Conservation (phyloP, 1,140 invertebrate genomes). For the Ladona fulva region DNA sequence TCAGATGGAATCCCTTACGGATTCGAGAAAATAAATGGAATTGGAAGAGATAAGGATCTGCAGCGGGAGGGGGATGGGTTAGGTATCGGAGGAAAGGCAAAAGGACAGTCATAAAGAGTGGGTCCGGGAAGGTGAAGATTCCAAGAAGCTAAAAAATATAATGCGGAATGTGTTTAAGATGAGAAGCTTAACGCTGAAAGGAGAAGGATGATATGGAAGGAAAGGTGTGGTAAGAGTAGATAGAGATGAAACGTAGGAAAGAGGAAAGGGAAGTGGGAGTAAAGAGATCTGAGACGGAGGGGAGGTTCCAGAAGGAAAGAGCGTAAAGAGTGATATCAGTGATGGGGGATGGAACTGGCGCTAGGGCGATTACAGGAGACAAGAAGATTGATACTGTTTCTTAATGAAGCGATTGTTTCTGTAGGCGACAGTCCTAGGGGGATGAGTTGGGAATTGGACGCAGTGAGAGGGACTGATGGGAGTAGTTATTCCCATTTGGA, state of each 20-base stretch:
- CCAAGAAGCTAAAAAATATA: background rate
- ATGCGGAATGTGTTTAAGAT: background rate
- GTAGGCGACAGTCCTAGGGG: background rate
- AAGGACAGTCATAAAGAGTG: background rate
- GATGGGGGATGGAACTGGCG: background rate
- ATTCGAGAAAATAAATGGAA: background rate
- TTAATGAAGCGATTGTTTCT: conserved; percentile 10
- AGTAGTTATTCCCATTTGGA: background rate
- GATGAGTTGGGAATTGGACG: background rate
- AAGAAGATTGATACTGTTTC: conserved; percentile 10
- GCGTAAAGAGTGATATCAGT: background rate
- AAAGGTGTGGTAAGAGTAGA: background rate
- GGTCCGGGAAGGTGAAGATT: background rate
- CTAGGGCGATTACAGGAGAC: background rate
- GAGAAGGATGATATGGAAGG: background rate
- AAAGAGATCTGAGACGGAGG: too few relatives aligned
- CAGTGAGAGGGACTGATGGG: background rate
- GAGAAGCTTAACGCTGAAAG: background rate
- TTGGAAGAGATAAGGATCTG: background rate
- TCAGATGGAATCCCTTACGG: conserved; percentile 3
- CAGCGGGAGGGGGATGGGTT: background rate
- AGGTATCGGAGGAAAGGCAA: background rate
- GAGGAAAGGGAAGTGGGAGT: background rate
- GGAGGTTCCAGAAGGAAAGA: too few relatives aligned
- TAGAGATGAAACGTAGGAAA: background rate